Conservation (phyloP, 2,113 vertebrate species). For the Bos javanicus region DNA sequence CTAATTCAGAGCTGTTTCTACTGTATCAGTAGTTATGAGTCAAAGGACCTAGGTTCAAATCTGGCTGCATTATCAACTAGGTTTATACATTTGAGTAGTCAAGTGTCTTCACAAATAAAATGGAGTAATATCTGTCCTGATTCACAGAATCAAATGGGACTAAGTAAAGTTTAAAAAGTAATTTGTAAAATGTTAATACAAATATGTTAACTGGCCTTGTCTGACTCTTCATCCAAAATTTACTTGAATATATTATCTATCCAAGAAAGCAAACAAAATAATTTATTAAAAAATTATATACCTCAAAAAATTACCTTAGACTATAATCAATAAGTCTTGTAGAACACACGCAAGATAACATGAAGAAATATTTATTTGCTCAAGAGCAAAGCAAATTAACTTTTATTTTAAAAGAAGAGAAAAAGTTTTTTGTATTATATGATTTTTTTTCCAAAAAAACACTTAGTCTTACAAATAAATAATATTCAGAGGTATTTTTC, state of each 20-base stretch:
- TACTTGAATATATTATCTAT: constrained; percentile 6
- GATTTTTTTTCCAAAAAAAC: not conserved
- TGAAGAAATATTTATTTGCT: not conserved
- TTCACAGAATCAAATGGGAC: constrained; percentile 4
- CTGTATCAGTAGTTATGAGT: not conserved
- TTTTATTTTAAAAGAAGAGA: not conserved
- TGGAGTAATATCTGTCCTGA: not conserved
- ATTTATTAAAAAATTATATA: not conserved
- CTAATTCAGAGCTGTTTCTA: not conserved
- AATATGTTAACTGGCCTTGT: not conserved
- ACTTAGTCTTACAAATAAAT: not conserved
- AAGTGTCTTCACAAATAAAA: constrained; percentile 20
- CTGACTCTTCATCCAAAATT: constrained; percentile 19
- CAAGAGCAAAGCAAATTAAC: not conserved
- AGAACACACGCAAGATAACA: not conserved
- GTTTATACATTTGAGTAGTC: not conserved
- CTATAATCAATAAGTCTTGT: not conserved
- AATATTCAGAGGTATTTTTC: not conserved
- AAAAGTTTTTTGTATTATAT: not conserved
- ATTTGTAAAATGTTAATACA: not conserved
- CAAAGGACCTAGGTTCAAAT: not conserved
- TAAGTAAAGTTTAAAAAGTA: not conserved
- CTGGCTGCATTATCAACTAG: not conserved
- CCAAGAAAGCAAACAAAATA: not conserved
- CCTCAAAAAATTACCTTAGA: not conserved